Conservation (phyloP, 1,140 invertebrate genomes). For the Drosophila subobscura region DNA sequence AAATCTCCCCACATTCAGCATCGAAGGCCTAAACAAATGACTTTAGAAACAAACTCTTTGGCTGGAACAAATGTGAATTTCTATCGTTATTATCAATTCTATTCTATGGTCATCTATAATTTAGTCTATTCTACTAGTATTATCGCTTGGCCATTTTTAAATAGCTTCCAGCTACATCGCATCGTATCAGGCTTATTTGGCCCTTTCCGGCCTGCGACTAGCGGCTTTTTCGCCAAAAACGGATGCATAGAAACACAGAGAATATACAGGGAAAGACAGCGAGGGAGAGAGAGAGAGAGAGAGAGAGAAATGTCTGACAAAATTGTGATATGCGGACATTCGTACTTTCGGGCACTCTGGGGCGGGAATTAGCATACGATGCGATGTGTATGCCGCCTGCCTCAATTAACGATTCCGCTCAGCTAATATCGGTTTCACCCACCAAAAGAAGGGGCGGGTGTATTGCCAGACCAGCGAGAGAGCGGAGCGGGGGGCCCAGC, state of each 20-base stretch:
- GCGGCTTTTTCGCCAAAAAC: constrained; percentile 39
- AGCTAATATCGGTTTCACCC: constrained; percentile 82
- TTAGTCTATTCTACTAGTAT: too few species aligned
- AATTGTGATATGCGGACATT: constrained; percentile 47
- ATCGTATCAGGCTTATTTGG: constrained; percentile 14
- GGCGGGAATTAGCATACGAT: constrained; percentile 59
- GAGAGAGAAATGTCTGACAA: constrained; percentile 16
- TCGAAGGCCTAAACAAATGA: background rate
- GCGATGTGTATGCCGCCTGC: constrained; percentile 27
- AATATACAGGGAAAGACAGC: background rate
- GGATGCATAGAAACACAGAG: background rate
- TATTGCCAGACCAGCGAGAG: constrained; percentile 21
- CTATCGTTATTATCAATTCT: too few species aligned
- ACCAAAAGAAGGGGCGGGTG: constrained; percentile 50
- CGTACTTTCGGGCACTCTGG: constrained; percentile 4
- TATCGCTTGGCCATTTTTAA: too few species aligned
- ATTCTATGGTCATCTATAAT: too few species aligned
- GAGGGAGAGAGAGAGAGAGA: background rate
- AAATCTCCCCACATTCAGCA: too few species aligned
- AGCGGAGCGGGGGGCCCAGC: background rate
- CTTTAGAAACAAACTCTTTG: constrained; percentile 23
- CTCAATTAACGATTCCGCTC: constrained; percentile 79
- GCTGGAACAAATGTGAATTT: too few species aligned
- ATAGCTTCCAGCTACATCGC: background rate
- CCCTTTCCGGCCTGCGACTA: constrained; percentile 33